Evolutionary conservation across 2,113 vertebrate genomes (phyloP), one percentile per base, ranked within the genome.

Genomic region (Corvus cornix): DNA sequence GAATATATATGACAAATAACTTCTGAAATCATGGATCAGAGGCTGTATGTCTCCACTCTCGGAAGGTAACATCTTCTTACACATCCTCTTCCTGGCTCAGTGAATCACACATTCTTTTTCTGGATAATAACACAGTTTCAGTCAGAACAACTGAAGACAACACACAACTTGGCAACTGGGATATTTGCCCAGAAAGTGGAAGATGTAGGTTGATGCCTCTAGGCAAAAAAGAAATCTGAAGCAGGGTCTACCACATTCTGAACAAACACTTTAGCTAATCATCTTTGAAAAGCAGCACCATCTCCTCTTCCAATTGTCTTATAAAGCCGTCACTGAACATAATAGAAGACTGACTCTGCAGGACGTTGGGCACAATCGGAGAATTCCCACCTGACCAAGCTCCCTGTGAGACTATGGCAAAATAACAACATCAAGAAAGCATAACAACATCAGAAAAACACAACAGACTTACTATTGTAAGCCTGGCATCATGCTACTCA

Each of bases 191-290:
- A 4, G 79, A 53, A 91, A 89, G 66, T 76, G 31, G 87, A 95
- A 89, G 68, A 94, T 56, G 56, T 91, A 87, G 94, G 93, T 60
- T 95, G 87, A 91, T 82, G 26, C n/a, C 69, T 94, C 66, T n/a
- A 94, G 62, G 86, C 93, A 84, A 92, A 94, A 93, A 68, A 51
- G 18, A 56, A 89, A 95, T 43, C 62, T 62, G 48, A 96, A 96
- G 88, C 62, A 62, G 48, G 49, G 92, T 89, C 87, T 93, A 92
- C 41, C 96, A 93, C 91, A 35, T 91, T 92, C 75, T 91, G 94
- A 91, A 75, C 27, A 89, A 94, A 89, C 13, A 64, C 41, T 94
- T 78, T 46, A 84, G 37, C 37, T 94, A 75, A 87, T 11, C 56
- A 58, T 49, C 23, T 0, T 53, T 58, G 82, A 87, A 84, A 92